Percentiles rank a stretch among this genome's conserved stretches.
Conservation (phyloP, 2,888 invertebrate genomes). For the Ephialtes manifestator region DNA sequence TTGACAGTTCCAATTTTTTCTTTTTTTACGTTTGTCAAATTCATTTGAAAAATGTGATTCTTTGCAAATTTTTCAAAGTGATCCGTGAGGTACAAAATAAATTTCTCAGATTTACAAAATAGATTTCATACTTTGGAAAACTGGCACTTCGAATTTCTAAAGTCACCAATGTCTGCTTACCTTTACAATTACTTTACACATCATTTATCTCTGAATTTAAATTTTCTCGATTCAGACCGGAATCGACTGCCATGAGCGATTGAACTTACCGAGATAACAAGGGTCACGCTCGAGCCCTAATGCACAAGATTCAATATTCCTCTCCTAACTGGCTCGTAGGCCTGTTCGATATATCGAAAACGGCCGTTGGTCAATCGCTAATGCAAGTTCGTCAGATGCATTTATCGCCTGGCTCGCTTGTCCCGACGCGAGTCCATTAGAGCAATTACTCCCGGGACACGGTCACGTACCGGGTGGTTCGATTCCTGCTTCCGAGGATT, state of each 20-base stretch:
- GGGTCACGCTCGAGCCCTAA: not conserved
- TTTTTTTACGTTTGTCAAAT: too few relatives aligned
- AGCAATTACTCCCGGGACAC: slow-evolving; percentile 72
- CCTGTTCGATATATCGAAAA: slow-evolving; percentile 50
- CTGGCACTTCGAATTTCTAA: too few relatives aligned
- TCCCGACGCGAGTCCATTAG: slow-evolving; percentile 71
- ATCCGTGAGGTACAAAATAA: too few relatives aligned
- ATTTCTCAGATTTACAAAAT: too few relatives aligned
- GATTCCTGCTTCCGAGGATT: slow-evolving; percentile 58
- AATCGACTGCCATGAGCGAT: not conserved
- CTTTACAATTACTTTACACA: too few relatives aligned
- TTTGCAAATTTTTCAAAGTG: too few relatives aligned
- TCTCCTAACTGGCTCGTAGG: slow-evolving; percentile 17
- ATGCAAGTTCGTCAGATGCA: slow-evolving; percentile 73
- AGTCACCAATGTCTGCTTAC: too few relatives aligned
- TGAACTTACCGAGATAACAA: slow-evolving; percentile 1
- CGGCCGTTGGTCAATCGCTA: slow-evolving; percentile 68
- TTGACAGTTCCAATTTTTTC: too few relatives aligned
- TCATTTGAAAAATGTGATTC: too few relatives aligned
- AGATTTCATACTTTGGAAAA: too few relatives aligned
- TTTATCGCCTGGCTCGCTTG: slow-evolving; percentile 70
- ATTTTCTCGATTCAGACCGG: not conserved
- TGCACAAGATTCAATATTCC: slow-evolving; percentile 37
- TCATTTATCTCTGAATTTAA: not conserved
- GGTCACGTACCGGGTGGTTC: slow-evolving; percentile 52